These are phyloP conservation scores for Atrichornis clamosus DNA, from an alignment of 2,113 vertebrate species.

Conservation along the genomic window DNA sequence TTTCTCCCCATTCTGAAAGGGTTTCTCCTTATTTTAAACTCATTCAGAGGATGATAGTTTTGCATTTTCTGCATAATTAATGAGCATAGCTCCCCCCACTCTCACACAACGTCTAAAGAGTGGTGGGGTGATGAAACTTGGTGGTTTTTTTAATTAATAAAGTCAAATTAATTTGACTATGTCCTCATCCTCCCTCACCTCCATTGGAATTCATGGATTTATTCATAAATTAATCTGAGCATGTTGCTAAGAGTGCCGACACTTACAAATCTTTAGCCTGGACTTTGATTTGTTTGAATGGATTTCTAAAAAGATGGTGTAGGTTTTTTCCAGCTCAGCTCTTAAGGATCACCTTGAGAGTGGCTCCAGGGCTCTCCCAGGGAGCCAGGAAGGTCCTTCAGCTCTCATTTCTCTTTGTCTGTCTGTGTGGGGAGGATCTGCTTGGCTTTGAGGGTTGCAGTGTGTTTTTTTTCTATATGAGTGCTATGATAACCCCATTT, in stretches of 20 bases:
- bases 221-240: neutral
- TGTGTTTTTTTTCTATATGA: neutral
- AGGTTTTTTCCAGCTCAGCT: neutral
- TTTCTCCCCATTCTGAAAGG: conserved; percentile 66
- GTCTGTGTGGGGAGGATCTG: neutral
- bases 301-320: neutral
- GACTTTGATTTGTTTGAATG: neutral
- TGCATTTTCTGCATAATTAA: conserved; percentile 69
- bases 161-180: conserved; percentile 42
- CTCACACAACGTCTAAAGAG: neutral
- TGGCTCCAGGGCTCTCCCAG: neutral
- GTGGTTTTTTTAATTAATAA: conserved; percentile 61
- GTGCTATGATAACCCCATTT: neutral
- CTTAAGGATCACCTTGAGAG: neutral
- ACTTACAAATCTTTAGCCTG: neutral
- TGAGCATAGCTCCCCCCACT: neutral
- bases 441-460: neutral
- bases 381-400: neutral
- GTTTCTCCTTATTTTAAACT: conserved; percentile 62
- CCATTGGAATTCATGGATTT: neutral
- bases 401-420: neutral
- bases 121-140: conserved; percentile 18
- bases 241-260: neutral
- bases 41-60: conserved; percentile 54
- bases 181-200: conserved; percentile 24